phyloP scores from a whole-genome alignment of 2,113 vertebrate species.

The Poeciliopsis prolifica region DNA sequence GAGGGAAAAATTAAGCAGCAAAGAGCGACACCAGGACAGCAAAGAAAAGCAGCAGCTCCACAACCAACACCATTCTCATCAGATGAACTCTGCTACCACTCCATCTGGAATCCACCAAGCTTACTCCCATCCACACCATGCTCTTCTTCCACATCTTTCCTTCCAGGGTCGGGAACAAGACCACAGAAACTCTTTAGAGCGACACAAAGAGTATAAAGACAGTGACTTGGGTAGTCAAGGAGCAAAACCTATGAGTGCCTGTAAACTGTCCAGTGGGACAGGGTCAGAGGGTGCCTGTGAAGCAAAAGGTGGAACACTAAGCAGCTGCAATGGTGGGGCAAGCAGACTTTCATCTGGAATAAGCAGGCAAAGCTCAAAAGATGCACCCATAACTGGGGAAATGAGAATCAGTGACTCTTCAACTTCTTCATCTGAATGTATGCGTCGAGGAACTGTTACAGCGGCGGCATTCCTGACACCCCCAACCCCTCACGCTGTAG shows the following conservation, averaged over 20 bases:
- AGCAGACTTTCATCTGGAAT: constrained; percentile 56
- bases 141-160: constrained; percentile 66
- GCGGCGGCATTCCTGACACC: constrained; percentile 74
- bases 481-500: constrained; percentile 79
- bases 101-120: constrained; percentile 62
- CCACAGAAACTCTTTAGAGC: constrained; percentile 75
- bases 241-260: constrained; percentile 85
- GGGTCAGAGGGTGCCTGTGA: constrained; percentile 68
- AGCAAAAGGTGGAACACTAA: constrained; percentile 67
- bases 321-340: constrained; percentile 46
- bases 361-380: constrained; percentile 83
- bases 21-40: constrained; percentile 78
- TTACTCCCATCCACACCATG: constrained; percentile 65
- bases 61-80: constrained; percentile 54
- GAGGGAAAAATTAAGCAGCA: constrained; percentile 83
- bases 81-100: constrained; percentile 36
- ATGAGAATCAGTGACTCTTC: constrained; percentile 84
- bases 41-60: constrained; percentile 79
- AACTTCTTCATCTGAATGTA: constrained; percentile 83
- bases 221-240: constrained; percentile 57
- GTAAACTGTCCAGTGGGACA: constrained; percentile 78
- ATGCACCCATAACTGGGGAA: constrained; percentile 72
- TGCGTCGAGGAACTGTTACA: constrained; percentile 82
- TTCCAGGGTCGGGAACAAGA: constrained; percentile 80
- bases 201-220: constrained; percentile 87